phyloP scores from a whole-genome alignment of 2,888 invertebrate genomes.

The Athrips mouffetella region DNA sequence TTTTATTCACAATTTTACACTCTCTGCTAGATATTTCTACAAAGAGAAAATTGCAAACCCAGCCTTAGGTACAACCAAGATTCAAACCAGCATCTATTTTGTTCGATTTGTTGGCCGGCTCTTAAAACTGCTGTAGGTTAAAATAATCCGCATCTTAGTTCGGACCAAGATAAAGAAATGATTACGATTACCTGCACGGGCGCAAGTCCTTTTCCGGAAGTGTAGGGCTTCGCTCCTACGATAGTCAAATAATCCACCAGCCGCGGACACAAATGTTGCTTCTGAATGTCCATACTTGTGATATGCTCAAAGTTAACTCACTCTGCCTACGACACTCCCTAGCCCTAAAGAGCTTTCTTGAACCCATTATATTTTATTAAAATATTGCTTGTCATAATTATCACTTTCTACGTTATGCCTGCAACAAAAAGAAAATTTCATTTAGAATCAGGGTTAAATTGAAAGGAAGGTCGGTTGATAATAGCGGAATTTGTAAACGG shows the following conservation, averaged over 20 bases:
- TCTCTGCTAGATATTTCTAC: too few relatives aligned
- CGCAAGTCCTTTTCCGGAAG: constrained; percentile 81
- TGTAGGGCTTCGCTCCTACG: constrained; percentile 91
- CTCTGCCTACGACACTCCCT: too few relatives aligned
- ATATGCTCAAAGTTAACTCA: constrained; percentile 37
- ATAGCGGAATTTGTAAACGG: constrained; percentile 13
- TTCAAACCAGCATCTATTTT: too few relatives aligned
- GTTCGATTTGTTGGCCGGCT: too few relatives aligned
- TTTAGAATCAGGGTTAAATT: not conserved
- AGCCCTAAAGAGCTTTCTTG: constrained; percentile 39
- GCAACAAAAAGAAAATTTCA: constrained; percentile 31
- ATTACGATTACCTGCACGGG: constrained; percentile 83
- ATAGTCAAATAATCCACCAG: constrained; percentile 98
- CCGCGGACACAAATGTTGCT: constrained; percentile 90
- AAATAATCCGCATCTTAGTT: too few relatives aligned
- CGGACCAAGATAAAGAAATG: too few relatives aligned
- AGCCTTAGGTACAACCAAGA: too few relatives aligned
- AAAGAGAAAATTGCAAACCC: too few relatives aligned
- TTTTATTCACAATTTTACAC: too few relatives aligned
- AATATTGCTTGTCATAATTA: constrained; percentile 76
- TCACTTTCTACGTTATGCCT: constrained; percentile 47
- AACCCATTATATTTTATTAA: constrained; percentile 59
- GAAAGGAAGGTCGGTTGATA: not conserved
- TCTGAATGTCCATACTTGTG: constrained; percentile 79
- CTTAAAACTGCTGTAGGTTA: too few relatives aligned